phyloP scores from a whole-genome alignment of 2,888 invertebrate species.

The Epinotia brunnichana region DNA sequence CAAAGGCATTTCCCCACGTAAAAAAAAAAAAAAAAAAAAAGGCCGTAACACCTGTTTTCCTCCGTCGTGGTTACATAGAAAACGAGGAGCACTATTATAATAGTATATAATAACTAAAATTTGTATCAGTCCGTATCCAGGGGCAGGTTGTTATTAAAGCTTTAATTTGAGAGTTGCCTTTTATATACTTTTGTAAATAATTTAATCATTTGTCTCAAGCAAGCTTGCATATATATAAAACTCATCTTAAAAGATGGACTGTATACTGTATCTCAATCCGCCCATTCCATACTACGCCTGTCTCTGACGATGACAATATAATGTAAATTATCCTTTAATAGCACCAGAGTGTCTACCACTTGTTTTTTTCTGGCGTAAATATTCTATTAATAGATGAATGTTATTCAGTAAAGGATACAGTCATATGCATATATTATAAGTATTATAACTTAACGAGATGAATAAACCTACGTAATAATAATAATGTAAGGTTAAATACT shows the following conservation, averaged over 20 bases:
- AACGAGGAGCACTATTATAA: too few relatives aligned
- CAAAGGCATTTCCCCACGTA: too few relatives aligned
- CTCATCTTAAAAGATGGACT: neutral
- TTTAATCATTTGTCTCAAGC: too few relatives aligned
- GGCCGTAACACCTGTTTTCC: too few relatives aligned
- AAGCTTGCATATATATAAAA: neutral
- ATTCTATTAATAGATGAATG: conserved; percentile 42
- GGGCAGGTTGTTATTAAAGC: too few relatives aligned
- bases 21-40: too few relatives aligned
- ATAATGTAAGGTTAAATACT: neutral
- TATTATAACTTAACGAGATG: neutral
- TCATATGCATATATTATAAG: neutral
- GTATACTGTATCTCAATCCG: neutral
- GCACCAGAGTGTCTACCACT: conserved; percentile 48
- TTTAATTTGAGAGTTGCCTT: too few relatives aligned
- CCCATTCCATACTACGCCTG: conserved; percentile 48
- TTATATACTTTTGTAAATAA: too few relatives aligned
- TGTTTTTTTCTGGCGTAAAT: conserved; percentile 50
- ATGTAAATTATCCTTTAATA: conserved; percentile 72
- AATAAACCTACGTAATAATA: neutral
- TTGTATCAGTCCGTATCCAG: too few relatives aligned
- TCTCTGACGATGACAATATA: conserved; percentile 66
- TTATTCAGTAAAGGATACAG: conserved; percentile 14
- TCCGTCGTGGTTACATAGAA: too few relatives aligned
- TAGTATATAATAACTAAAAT: too few relatives aligned